These are phyloP conservation scores for Leucoma salicis DNA, from an alignment of 2,888 invertebrate species.

Conservation along the genomic window DNA sequence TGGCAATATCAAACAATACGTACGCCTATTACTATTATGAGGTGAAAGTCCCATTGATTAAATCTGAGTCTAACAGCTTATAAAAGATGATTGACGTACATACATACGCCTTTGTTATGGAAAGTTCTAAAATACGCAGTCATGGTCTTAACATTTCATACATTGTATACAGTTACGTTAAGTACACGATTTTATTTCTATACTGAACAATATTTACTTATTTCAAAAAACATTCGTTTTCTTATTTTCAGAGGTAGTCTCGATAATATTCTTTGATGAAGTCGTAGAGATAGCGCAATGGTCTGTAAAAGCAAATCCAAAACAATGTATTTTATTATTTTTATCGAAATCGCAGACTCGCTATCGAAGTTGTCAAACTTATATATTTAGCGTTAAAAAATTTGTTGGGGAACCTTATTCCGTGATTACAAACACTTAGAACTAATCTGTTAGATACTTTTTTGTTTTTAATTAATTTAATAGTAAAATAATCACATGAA, in stretches of 20 bases:
- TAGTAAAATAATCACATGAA: slow-evolving; percentile 35
- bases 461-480: slow-evolving; percentile 35
- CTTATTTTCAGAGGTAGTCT: slow-evolving; percentile 25
- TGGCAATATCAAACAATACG: slow-evolving; percentile 8
- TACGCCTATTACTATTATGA: slow-evolving; percentile 2
- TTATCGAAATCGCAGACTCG: slow-evolving; percentile 25
- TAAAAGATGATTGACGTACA: slow-evolving; percentile 9
- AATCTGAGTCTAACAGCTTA: slow-evolving; percentile 5
- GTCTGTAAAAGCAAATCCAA: slow-evolving; percentile 32
- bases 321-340: slow-evolving; percentile 37
- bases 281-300: slow-evolving; percentile 35
- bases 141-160: slow-evolving; percentile 5
- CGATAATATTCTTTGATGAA: slow-evolving; percentile 33
- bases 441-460: slow-evolving; percentile 13
- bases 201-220: slow-evolving; percentile 22
- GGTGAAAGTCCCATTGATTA: neutral
- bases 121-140: slow-evolving; percentile 4
- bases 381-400: slow-evolving; percentile 15
- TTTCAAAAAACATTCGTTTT: slow-evolving; percentile 24
- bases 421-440: slow-evolving; percentile 19
- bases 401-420: slow-evolving; percentile 10
- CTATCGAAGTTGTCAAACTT: slow-evolving; percentile 16
- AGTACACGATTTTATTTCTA: slow-evolving; percentile 12
- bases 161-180: slow-evolving; percentile 9
- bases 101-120: slow-evolving; percentile 1